Base-by-base conservation (phyloP, 2,888 invertebrate genomes). In the Yponomeuta plumbellus region DNA sequence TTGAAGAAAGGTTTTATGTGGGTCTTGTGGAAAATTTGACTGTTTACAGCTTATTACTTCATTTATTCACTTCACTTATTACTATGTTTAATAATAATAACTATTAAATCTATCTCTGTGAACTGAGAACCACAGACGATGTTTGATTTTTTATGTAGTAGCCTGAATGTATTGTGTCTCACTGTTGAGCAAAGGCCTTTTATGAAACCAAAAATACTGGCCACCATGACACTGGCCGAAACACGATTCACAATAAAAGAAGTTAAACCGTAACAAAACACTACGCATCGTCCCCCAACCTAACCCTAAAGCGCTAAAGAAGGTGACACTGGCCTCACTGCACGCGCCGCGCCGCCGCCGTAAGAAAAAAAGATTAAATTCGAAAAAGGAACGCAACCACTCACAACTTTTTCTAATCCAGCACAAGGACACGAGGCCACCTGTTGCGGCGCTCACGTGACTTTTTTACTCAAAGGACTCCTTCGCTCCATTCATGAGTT, bases 401-500 rank as follows among this genome's bases (percentile, higher is more conserved):
- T 17, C 44, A 52, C 21, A 34, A 78, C 82, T 82, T 84, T 86
- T 85, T 85, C 84, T 86, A 84, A 84, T 80, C 79, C 77, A 78
- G 57, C 56, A 39, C 87, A 89, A 88, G 88, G 90, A 89, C 88
- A 85, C 86, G 88, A 85, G 79, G 87, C 85, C 89, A 91, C 90
- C 90, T 91, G 90, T 91, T 91, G 90, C 83, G 76, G 77, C 76
- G 84, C 87, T 88, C 90, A 90, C 89, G 89, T 90, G 88, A 89
- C 90, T 89, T 91, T 91, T 91, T 91, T 90, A 88, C 88, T 86
- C 80, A 86, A 91, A 90, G 90, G 89, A 90, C 88, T 87, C 90
- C 89, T 89, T 89, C 88, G 86, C 86, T 52, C 87, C 90, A 91
- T 90, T 91, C 90, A 91, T 84, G 90, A 89, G 88, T 80, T 88